Conservation (phyloP, 2,797 vertebrate species). For the Sebastes oblongus region DNA sequence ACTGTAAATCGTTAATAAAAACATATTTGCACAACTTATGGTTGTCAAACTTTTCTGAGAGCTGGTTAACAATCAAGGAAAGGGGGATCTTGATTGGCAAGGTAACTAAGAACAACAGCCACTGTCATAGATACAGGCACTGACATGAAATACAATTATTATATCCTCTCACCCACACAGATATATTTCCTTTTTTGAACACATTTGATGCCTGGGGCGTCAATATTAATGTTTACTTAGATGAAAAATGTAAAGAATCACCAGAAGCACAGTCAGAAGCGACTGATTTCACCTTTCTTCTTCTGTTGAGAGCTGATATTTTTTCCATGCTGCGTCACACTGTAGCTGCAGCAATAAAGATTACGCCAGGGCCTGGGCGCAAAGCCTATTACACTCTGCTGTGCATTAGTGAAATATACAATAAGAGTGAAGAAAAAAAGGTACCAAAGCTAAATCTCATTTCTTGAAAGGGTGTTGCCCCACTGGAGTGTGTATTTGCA, state of each 20-base stretch:
- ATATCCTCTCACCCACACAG: neutral
- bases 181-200: neutral
- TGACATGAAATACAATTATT: neutral
- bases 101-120: neutral
- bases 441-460: constrained; percentile 36
- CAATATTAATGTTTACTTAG: neutral
- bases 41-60: neutral
- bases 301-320: constrained; percentile 18
- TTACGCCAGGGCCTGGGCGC: constrained; percentile 12
- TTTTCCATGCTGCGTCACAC: constrained; percentile 16
- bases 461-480: constrained; percentile 29
- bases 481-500: neutral
- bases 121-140: neutral
- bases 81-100: neutral
- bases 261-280: neutral
- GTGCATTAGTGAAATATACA: constrained; percentile 57
- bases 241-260: neutral
- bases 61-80: neutral
- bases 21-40: neutral
- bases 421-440: constrained; percentile 28
- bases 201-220: neutral
- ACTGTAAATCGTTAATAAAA: neutral
- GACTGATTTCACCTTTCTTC: neutral
- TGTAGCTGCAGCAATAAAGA: constrained; percentile 44
- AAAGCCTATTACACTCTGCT: constrained; percentile 42